Evolutionary conservation across 1,140 invertebrate species (phyloP), one percentile per base, ranked within the genome.

Genomic region (Temnothorax curvispinosus): DNA sequence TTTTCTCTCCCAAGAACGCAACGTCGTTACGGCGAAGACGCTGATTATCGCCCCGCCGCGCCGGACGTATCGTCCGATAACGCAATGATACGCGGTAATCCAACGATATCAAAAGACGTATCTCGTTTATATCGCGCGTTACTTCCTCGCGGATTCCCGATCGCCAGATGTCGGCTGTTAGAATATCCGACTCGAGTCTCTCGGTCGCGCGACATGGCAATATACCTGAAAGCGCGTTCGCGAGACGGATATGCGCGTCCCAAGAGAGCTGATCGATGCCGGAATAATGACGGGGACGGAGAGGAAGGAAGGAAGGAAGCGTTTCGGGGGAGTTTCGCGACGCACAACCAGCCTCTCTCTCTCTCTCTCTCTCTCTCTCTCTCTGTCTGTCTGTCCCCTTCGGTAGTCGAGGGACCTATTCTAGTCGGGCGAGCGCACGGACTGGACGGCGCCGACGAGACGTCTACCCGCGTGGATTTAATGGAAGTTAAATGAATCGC

Each of bases 401-500:
- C 32, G 78, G 50, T 65, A 52, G 75, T 67, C 44, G 21, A 80
- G 87, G 84, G n/a, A 1, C 4, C 15, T 47, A 60, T 58, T 88
- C 64, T 52, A n/a, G 65, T 50, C 75, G 32, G 56, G 50, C 47
- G 58, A 52, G 27, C 9, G 27, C n/a, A 50, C 41, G 15, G n/a
- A 41, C 65, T 8, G 41, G 54, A 21, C 35, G 72, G 74, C 52
- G 74, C 54, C 41, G 56, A 64, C 32, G 38, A 27, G 27, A 74
- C n/a, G 77, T 85, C 65, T 69, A 69, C 21, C 44, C 71, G 76
- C 81, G 44, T n/a, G 58, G 72, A 52, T 88, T 87, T 89, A 90
- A 90, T 90, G 88, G 89, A 90, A 91, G 90, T 91, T 90, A 89
- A 91, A 91, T 91, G 89, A 91, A 89, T 91, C 71, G 80, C 72